Base-by-base conservation (phyloP, 2,113 vertebrate genomes). In the Misgurnus anguillicaudatus region DNA sequence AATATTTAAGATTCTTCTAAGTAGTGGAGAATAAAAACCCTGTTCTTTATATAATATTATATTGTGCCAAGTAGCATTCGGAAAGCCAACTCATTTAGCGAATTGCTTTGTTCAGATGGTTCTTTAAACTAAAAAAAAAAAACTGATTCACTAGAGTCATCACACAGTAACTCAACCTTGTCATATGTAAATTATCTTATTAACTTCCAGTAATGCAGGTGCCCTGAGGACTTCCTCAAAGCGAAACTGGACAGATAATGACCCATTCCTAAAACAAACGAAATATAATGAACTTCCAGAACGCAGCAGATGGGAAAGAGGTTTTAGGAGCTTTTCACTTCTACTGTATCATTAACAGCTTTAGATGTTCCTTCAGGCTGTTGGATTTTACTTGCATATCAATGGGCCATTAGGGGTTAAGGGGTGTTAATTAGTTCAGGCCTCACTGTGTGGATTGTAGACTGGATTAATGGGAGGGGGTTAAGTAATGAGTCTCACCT, bases 401-500 rank as follows among this genome's bases (percentile, higher is more conserved):
- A 82, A 82, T 77, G 36, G 58, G 45, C 24, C 57, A 69, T 82
- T 60, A 77, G 77, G 19, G 39, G 65, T 57, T 68, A 24, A 3
- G 21, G 65, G 57, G 57, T 78, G 82, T 47, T 81, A 78, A 84
- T 84, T 84, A 78, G 69, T 9, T 74, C 17, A 36, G 41, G 4
- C 5, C 45, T 4, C 16, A 70, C 51, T 70, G 66, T 85, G 80
- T 66, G 68, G 45, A 61, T 47, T 77, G 39, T 63, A 63, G 62
- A 11, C 60, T 42, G 58, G 63, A 8, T 65, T 77, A n/a, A 58
- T 13, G 42, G 41, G 9, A 17, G 47, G 68, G 24, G 45, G 45
- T 39, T n/a, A 6, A 24, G 65, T 57, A 78, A 78, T 14, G 11
- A 55, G 73, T 36, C 88, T 84, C 89, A 99, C 98, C 98, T 93